Base-by-base conservation (phyloP, 2,888 invertebrate species). In the Nomada ruficornis region DNA sequence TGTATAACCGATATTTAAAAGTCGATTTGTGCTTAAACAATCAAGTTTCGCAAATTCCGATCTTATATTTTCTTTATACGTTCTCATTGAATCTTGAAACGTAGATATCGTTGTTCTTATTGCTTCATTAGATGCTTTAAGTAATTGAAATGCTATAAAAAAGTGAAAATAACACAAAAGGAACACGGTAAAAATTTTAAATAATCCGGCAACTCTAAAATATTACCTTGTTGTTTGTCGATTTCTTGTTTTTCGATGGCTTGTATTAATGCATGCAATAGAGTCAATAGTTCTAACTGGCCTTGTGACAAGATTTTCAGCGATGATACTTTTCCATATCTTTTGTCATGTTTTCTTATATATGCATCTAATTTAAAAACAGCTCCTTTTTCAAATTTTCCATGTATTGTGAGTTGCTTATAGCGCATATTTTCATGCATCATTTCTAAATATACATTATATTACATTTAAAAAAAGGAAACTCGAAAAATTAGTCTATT, bases 11-110 rank as follows among this genome's bases (percentile, higher is more conserved):
- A 85, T 75, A n/a, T 50, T 77, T 71, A 84, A 62, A 71, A 84
- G 82, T 36, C 85, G 70, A 23, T 85, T 77, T 20, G 85, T 85
- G n/a, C 73, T 82, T 13, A 84, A 68, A 50, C n/a, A 70, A 15
- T 85, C 78, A 2, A 84, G 13, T 20, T 77, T 84, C 2, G 70
- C 67, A 18, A 79, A 68, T 73, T 84, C 84, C 2, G 23, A 42
- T 54, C 36, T 76, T 20, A 79, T 57, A 13, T 2, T 82, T 60
- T 74, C 73, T 47, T 78, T 74, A 29, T 60, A 76, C 13, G 42
- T 29, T 67, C 73, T 79, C 71, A 72, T 78, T 1, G 85, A 82
- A 60, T 84, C 74, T 68, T 81, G 70, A 47, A 85, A 84, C 47
- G 82, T 76, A 3, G 64, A 77, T 47, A 82, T 85, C 3, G 82